These are phyloP conservation scores for Lepidocyrtoides sp. DNA, from an alignment of 2,888 invertebrate species.

Conservation along the genomic window DNA sequence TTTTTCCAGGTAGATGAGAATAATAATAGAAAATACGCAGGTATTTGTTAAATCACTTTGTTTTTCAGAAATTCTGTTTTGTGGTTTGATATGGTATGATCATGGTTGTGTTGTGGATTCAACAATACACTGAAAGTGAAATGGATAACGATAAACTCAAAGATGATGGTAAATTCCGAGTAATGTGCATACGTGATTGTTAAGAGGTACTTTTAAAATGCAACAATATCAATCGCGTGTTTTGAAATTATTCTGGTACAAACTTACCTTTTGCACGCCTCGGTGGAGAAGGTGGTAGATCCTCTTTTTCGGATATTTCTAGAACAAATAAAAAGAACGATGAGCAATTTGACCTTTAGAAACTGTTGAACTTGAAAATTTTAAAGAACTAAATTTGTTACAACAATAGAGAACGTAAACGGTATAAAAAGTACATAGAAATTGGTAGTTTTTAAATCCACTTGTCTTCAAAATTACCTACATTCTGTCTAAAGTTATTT, in stretches of 20 bases:
- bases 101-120: background rate
- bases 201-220: conserved; percentile 8
- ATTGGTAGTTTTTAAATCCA: no score
- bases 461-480: no score
- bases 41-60: no score
- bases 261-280: conserved; percentile 60
- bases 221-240: background rate
- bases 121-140: background rate
- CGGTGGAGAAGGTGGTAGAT: conserved; percentile 45
- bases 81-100: no score
- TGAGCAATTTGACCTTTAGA: no score
- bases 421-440: no score
- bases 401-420: no score
- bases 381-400: no score
- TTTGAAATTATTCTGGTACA: background rate
- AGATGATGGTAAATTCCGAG: no score
- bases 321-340: background rate
- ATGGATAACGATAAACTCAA: background rate
- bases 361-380: no score
- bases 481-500: no score
- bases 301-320: background rate
- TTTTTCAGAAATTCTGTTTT: no score
- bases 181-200: background rate
- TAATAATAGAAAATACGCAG: background rate
- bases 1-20: conserved; percentile 8